Base-by-base conservation (phyloP, 1,140 invertebrate species). In the Bombus haemorrhoidalis region DNA sequence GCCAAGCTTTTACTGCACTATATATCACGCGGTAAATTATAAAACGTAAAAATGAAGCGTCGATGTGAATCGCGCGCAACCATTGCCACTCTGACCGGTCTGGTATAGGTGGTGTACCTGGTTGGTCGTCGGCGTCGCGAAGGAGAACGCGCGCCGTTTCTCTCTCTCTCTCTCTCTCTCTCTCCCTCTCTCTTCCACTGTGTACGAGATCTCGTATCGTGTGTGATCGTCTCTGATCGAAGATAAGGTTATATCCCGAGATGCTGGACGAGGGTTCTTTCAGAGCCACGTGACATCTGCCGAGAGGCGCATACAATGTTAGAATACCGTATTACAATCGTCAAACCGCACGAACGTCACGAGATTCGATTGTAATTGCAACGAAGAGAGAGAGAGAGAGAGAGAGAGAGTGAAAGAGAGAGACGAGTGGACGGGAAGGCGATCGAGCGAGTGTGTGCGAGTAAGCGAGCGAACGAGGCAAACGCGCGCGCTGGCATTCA, bases 191-290 rank as follows among this genome's bases (percentile, higher is more conserved):
- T n/a, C 3, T 1, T 12, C 41, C 41, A 25, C 57, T 82, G 43
- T 41, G 37, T 13, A 28, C 10, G 78, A 75, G 85, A 83, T 83
- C 81, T 86, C 62, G 73, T 86, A 83, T 82, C 73, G 73, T 71
- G 69, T 64, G 81, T 64, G 81, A 64, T 43, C 74, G 68, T 66
- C 84, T 82, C 77, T 71, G 89, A 90, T 90, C 82, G 71, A 25
- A 89, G 89, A 90, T 90, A 90, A 90, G 85, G 53, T 82, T 62
- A 80, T 80, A 85, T 89, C 81, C 83, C 6, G 32, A 28, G 87
- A 89, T 83, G 81, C 76, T n/a, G 82, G 78, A 79, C 83, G 86
- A 90, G 89, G 88, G 89, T 90, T 80, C 88, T 90, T 90, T 87
- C 81, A 89, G 57, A 74, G 62, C 77, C 88, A 73, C 79, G 86